Evolutionary conservation across 1,140 invertebrate genomes (phyloP).

Genomic region (Coenobita brevimanus): DNA sequence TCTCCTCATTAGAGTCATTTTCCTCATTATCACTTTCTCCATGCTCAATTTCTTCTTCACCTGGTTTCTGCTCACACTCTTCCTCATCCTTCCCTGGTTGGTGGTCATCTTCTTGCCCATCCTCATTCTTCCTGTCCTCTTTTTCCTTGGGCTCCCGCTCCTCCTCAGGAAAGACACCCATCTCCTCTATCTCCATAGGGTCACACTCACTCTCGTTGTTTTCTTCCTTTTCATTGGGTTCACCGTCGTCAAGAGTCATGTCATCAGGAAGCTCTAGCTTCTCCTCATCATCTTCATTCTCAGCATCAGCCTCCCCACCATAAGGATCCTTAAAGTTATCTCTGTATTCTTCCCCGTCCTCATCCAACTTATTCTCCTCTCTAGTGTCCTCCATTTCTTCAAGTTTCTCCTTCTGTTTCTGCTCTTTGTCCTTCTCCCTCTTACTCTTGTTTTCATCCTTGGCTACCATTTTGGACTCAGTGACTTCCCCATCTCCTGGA

Average conservation of each 20-base stretch:
- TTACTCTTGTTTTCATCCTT: slow-evolving; percentile 74
- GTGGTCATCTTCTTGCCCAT: slow-evolving; percentile 64
- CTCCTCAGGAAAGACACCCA: slow-evolving; percentile 62
- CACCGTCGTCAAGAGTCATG: slow-evolving; percentile 74
- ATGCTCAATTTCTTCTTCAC: slow-evolving; percentile 34
- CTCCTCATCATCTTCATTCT: slow-evolving; percentile 72
- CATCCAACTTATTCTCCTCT: slow-evolving; percentile 67
- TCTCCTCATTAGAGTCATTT: slow-evolving; percentile 70
- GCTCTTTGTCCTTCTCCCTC: slow-evolving; percentile 74
- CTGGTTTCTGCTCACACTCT: slow-evolving; percentile 72
- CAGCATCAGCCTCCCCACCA: slow-evolving; percentile 74
- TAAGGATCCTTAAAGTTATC: slow-evolving; percentile 69
- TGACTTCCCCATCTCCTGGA: slow-evolving; percentile 66
- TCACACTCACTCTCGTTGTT: slow-evolving; percentile 72
- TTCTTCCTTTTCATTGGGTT: slow-evolving; percentile 73
- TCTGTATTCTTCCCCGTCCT: slow-evolving; percentile 70
- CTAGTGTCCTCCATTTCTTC: slow-evolving; percentile 71
- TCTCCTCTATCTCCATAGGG: slow-evolving; percentile 59
- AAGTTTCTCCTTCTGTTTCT: slow-evolving; percentile 71
- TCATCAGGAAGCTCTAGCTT: slow-evolving; percentile 73
- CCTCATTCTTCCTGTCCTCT: slow-evolving; percentile 71
- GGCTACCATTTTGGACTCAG: slow-evolving; percentile 68
- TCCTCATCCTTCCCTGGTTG: slow-evolving; percentile 72
- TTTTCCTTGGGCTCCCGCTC: slow-evolving; percentile 58
- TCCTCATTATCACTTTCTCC: slow-evolving; percentile 68